phyloP scores from a whole-genome alignment of 2,797 vertebrate genomes.

The Rhinophrynus dorsalis region DNA sequence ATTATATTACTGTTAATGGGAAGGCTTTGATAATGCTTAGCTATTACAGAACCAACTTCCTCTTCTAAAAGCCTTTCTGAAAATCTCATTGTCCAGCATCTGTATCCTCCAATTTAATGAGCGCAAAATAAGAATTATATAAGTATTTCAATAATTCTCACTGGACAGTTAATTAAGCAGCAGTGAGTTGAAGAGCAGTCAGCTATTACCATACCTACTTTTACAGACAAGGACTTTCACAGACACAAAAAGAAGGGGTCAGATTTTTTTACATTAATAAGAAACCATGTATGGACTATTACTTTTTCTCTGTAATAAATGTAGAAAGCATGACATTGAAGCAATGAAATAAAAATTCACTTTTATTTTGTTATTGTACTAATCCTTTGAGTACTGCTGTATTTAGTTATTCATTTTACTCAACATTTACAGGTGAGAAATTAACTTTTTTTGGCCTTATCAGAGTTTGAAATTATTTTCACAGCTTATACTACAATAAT shows the following conservation, averaged over 20 bases:
- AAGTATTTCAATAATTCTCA: constrained; percentile 74
- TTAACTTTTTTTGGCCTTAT: too few species aligned
- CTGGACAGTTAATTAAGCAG: constrained; percentile 73
- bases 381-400: constrained; percentile 42
- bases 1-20: constrained; percentile 59
- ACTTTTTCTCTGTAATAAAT: constrained; percentile 66
- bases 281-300: constrained; percentile 62
- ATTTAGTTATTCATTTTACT: too few species aligned
- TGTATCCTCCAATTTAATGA: constrained; percentile 72
- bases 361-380: constrained; percentile 46
- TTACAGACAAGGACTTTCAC: constrained; percentile 67
- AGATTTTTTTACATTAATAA: constrained; percentile 52
- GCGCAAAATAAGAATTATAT: constrained; percentile 73
- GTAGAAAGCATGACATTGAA: constrained; percentile 62
- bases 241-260: constrained; percentile 66
- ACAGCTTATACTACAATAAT: too few species aligned
- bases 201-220: constrained; percentile 69
- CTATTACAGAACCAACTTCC: constrained; percentile 58
- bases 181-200: constrained; percentile 68
- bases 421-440: too few species aligned
- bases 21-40: constrained; percentile 64
- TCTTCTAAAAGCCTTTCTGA: constrained; percentile 63
- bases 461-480: too few species aligned
- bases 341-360: constrained; percentile 60
- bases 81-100: constrained; percentile 68